Evolutionary conservation across 2,888 invertebrate genomes (phyloP).

Genomic region (Melieria omissa): DNA sequence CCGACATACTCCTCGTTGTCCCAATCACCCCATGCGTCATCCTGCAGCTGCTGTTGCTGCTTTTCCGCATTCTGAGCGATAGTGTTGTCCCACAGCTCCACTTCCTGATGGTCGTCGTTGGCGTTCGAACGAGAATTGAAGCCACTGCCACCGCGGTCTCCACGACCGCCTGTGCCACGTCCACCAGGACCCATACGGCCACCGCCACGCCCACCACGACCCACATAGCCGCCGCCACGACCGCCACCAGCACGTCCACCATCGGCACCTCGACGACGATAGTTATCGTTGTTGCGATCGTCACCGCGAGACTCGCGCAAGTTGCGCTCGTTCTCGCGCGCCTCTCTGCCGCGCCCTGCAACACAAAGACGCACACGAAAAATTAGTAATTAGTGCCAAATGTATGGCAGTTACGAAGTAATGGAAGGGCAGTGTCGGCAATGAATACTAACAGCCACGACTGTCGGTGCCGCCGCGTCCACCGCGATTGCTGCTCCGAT

Average conservation of each 20-base stretch:
- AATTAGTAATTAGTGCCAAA: background rate
- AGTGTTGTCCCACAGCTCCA: constrained; percentile 73
- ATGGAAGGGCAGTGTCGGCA: background rate
- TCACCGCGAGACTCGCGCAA: constrained; percentile 48
- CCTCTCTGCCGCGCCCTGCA: constrained; percentile 72
- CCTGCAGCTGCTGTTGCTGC: constrained; percentile 59
- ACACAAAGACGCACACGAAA: background rate
- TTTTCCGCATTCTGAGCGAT: constrained; percentile 66
- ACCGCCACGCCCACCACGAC: constrained; percentile 67
- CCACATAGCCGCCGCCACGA: constrained; percentile 67
- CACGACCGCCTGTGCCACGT: constrained; percentile 69
- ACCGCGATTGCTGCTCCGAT: constrained; percentile 65
- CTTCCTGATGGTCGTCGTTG: constrained; percentile 66
- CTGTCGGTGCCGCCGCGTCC: constrained; percentile 69
- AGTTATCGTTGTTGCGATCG: constrained; percentile 46
- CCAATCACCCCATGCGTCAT: constrained; percentile 77
- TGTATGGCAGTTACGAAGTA: background rate
- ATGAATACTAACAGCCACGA: constrained; percentile 68
- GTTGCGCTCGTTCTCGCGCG: constrained; percentile 74
- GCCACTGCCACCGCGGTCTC: constrained; percentile 55
- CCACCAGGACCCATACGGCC: constrained; percentile 69
- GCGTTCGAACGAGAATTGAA: constrained; percentile 57
- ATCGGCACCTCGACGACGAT: constrained; percentile 51
- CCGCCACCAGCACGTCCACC: constrained; percentile 62
- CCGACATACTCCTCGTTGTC: constrained; percentile 96